Conservation (phyloP, 2,888 invertebrate genomes). For the Pachycephus smyrnensis region DNA sequence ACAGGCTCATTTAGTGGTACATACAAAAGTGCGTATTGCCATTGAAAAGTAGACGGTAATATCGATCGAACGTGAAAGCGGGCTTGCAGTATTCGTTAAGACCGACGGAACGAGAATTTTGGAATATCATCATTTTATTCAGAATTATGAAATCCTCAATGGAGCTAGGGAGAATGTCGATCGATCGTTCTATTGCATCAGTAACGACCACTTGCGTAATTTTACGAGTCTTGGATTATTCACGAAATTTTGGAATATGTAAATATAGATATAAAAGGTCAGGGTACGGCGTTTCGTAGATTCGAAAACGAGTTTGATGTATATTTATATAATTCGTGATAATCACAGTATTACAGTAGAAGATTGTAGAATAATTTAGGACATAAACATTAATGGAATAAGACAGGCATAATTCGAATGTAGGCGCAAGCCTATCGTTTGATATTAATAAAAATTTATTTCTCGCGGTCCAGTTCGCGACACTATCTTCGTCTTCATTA, state of each 20-base stretch:
- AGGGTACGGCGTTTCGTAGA: background rate
- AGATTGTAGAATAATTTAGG: background rate
- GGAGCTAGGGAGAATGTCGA: background rate
- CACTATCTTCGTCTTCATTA: background rate
- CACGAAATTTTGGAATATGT: background rate
- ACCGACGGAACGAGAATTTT: background rate
- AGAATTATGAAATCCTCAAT: background rate
- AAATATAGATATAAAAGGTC: background rate
- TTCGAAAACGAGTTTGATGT: background rate
- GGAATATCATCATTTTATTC: background rate
- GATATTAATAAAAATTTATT: slow-evolving; percentile 5
- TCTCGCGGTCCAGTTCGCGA: slow-evolving; percentile 16
- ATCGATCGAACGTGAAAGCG: background rate
- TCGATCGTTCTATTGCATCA: background rate
- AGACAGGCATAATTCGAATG: background rate
- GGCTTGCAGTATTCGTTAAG: background rate
- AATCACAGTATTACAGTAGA: background rate
- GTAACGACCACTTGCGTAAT: background rate
- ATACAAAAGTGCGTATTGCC: too few relatives aligned
- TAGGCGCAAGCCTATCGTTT: background rate
- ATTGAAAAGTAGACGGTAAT: background rate
- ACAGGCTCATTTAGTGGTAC: background rate
- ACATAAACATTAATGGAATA: background rate
- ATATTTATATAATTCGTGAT: background rate
- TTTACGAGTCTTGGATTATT: background rate